phyloP scores from a whole-genome alignment of 2,797 vertebrate species.

The Nannoperca australis region DNA sequence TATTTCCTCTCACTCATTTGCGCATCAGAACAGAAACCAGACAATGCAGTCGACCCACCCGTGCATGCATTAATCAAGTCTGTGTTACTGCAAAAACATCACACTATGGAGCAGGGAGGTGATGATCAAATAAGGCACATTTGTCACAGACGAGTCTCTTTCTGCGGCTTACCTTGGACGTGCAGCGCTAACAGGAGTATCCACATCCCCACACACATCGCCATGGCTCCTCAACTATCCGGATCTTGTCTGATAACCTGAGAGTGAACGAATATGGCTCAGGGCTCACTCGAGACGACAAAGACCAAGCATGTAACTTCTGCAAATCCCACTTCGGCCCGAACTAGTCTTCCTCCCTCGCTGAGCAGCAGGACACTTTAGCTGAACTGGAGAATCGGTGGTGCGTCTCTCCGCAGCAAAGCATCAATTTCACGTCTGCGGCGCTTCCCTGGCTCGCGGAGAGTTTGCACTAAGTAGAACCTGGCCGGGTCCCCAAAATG shows the following conservation, averaged over 20 bases:
- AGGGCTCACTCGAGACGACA: slow-evolving; percentile 72
- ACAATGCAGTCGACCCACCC: slow-evolving; percentile 20
- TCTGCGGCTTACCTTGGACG: slow-evolving; percentile 80
- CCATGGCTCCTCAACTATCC: slow-evolving; percentile 82
- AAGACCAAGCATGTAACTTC: slow-evolving; percentile 84
- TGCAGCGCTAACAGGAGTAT: slow-evolving; percentile 82
- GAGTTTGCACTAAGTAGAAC: slow-evolving; percentile 60
- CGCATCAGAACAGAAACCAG: slow-evolving; percentile 17
- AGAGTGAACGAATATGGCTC: slow-evolving; percentile 67
- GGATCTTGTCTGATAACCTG: slow-evolving; percentile 74
- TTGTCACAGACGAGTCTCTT: not conserved
- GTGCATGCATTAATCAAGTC: slow-evolving; percentile 21
- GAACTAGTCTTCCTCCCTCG: slow-evolving; percentile 53
- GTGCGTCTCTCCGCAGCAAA: slow-evolving; percentile 55
- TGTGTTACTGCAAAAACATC: slow-evolving; percentile 18
- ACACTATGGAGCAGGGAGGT: not conserved
- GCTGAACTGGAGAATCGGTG: slow-evolving; percentile 49
- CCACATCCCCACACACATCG: slow-evolving; percentile 81
- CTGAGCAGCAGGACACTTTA: slow-evolving; percentile 57
- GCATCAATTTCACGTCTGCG: slow-evolving; percentile 70
- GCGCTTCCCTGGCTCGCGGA: slow-evolving; percentile 34
- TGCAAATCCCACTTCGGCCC: slow-evolving; percentile 76
- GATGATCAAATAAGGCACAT: slow-evolving; percentile 27
- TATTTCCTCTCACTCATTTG: not conserved
- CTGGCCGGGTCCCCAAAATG: slow-evolving; percentile 25